Conservation (phyloP, 2,113 vertebrate species). For the Daboia siamensis region DNA sequence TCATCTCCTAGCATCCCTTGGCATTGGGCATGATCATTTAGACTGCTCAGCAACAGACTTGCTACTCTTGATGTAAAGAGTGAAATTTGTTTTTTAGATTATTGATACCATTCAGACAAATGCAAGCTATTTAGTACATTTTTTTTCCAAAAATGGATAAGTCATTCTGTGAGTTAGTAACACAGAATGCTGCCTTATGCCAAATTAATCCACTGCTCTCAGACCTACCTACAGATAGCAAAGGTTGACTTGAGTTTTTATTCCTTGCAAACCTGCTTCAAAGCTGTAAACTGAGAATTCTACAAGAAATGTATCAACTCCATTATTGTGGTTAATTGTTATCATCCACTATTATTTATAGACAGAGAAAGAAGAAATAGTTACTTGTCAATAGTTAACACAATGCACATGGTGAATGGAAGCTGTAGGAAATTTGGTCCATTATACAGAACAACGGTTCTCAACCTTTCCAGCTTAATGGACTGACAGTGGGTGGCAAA, state of each 20-base stretch:
- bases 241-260: background rate
- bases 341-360: background rate
- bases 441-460: background rate
- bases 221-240: background rate
- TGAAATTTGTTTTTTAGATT: background rate
- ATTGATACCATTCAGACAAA: background rate
- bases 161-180: background rate
- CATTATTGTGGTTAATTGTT: background rate
- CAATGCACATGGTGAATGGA: background rate
- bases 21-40: background rate
- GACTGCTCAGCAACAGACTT: background rate
- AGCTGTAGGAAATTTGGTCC: background rate
- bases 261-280: background rate
- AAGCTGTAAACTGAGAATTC: background rate
- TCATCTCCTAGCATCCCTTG: background rate
- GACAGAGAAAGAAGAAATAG: background rate
- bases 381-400: background rate
- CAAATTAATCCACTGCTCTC: background rate
- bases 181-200: background rate
- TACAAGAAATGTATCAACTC: background rate
- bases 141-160: slow-evolving; percentile 22
- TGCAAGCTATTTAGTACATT: background rate
- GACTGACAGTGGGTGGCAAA: background rate
- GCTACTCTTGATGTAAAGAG: background rate
- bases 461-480: background rate